Evolutionary conservation across 2,797 vertebrate species (phyloP).

Genomic region (Pogonophryne albipinna): DNA sequence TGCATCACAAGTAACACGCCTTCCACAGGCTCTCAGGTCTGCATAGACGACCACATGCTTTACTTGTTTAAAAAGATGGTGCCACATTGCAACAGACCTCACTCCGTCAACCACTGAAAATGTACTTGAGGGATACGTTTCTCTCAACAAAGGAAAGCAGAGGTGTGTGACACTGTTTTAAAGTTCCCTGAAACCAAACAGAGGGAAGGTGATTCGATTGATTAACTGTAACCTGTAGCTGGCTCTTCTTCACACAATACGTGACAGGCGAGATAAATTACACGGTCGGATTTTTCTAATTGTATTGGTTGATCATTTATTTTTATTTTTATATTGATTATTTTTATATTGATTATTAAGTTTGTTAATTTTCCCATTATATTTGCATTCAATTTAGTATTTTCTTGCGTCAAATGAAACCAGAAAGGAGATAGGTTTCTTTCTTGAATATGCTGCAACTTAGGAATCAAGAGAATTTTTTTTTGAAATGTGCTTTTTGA

Average conservation of each 20-base stretch:
- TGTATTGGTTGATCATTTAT: background rate
- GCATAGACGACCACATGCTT: constrained; percentile 53
- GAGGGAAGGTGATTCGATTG: background rate
- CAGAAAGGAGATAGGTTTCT: background rate
- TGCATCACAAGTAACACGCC: constrained; percentile 45
- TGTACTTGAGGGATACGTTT: constrained; percentile 41
- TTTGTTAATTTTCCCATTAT: too few relatives aligned
- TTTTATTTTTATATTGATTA: too few relatives aligned
- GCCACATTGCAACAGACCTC: constrained; percentile 33
- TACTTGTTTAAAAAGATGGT: constrained; percentile 60
- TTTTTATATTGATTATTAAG: too few relatives aligned
- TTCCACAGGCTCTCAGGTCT: constrained; percentile 36
- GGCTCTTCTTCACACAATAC: background rate
- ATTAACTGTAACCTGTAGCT: background rate
- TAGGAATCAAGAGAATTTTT: background rate
- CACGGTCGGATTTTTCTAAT: background rate
- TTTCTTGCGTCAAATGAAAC: background rate
- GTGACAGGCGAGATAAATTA: background rate
- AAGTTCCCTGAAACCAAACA: constrained; percentile 1
- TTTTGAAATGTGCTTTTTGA: background rate
- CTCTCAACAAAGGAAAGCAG: constrained; percentile 4
- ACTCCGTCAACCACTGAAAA: constrained; percentile 28
- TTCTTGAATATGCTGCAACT: background rate
- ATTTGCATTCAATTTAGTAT: background rate
- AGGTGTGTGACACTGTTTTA: constrained; percentile 15